Evolutionary conservation across 2,113 vertebrate species (phyloP).

Genomic region (Silurus meridionalis): DNA sequence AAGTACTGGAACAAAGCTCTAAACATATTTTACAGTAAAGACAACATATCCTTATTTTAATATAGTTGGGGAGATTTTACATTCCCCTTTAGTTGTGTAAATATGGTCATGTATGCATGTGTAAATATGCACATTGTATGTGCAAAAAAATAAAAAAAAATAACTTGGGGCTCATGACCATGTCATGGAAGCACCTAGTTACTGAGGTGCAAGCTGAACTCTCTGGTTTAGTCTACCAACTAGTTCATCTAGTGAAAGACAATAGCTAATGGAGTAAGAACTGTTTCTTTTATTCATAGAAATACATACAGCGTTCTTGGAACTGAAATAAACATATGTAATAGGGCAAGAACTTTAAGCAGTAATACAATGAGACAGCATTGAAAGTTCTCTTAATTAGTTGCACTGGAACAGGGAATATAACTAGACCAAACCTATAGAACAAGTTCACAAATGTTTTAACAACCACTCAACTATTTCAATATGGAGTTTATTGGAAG

Average conservation of each 20-base stretch:
- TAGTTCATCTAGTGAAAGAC: constrained; percentile 53
- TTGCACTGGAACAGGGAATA: constrained; percentile 50
- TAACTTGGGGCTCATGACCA: constrained; percentile 7
- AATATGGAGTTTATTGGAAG: constrained; percentile 53
- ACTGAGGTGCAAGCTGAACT: constrained; percentile 17
- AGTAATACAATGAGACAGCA: constrained; percentile 60
- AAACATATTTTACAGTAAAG: constrained; percentile 58
- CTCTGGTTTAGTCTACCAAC: constrained; percentile 36
- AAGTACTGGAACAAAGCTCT: constrained; percentile 64
- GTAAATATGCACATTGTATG: no score
- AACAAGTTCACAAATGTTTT: constrained; percentile 50
- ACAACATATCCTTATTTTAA: constrained; percentile 52
- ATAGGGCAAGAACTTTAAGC: constrained; percentile 55
- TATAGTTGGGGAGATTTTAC: constrained; percentile 46
- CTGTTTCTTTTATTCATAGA: constrained; percentile 61
- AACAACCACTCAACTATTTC: constrained; percentile 51
- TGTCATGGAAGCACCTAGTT: not conserved
- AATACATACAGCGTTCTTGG: constrained; percentile 64
- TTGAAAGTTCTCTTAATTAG: constrained; percentile 47
- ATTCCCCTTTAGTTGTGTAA: constrained; percentile 55
- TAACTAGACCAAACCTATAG: constrained; percentile 43
- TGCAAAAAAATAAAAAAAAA: not conserved
- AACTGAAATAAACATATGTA: constrained; percentile 61
- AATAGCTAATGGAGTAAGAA: constrained; percentile 58
- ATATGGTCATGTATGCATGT: constrained; percentile 46